A percentile compares a stretch with the other conserved stretches of the same genome.
phyloP scores from a whole-genome alignment of 30 jellyfish, hydroid and myxozoan genomes.

The Chrysaora quinquecirrha region DNA sequence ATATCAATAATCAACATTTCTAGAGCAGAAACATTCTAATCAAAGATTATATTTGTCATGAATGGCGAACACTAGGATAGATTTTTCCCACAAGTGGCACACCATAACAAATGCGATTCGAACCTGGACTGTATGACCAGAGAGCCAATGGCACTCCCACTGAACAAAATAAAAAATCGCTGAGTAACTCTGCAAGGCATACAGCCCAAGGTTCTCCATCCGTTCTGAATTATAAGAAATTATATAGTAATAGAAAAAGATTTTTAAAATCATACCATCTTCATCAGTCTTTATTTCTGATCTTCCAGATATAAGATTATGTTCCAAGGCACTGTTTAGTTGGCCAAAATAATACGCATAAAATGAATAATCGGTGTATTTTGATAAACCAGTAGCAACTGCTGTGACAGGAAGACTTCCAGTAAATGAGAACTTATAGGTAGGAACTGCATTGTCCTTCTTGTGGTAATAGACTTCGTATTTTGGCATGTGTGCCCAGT shows the following conservation, averaged over 20 bases:
- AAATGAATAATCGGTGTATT: conserved; percentile 29
- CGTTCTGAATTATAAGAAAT: neutral
- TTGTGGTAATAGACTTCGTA: conserved; percentile 1
- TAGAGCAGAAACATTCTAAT: no score
- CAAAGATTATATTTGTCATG: no score
- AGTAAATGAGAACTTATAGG: conserved; percentile 10
- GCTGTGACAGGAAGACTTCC: conserved; percentile 28
- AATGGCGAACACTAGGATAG: no score
- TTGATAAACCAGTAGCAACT: conserved; percentile 6
- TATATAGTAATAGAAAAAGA: neutral
- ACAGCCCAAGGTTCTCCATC: no score
- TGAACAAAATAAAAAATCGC: no score
- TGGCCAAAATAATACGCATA: conserved; percentile 50
- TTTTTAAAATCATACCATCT: neutral
- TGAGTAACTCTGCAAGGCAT: no score
- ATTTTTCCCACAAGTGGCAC: no score
- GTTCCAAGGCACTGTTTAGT: conserved; percentile 9
- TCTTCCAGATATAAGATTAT: neutral
- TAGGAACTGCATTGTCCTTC: neutral
- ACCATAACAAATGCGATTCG: no score
- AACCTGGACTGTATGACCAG: no score
- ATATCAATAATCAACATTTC: no score
- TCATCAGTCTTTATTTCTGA: neutral
- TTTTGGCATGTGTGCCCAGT: conserved; percentile 7
- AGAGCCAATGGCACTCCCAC: no score